These are phyloP conservation scores for Pollenia amentaria DNA, from an alignment of 2,888 invertebrate genomes.

Conservation along the genomic window DNA sequence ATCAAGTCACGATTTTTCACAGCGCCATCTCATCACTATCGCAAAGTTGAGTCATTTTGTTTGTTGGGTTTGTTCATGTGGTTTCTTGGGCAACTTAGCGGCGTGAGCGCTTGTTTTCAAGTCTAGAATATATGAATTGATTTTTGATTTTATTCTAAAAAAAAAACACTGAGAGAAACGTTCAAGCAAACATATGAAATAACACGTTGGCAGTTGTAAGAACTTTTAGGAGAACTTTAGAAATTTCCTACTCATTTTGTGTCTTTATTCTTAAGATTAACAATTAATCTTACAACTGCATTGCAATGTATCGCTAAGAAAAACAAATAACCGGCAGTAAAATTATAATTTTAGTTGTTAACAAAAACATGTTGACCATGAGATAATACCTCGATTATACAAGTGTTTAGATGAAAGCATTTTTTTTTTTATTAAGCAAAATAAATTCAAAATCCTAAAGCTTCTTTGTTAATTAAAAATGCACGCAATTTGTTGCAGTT, in stretches of 20 bases:
- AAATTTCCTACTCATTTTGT: no score
- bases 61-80: background rate
- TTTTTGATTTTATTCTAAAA: background rate
- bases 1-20: slow-evolving; percentile 69
- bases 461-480: slow-evolving; percentile 46
- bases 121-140: slow-evolving; percentile 50
- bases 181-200: background rate
- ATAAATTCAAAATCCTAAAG: slow-evolving; percentile 32
- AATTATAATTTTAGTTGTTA: slow-evolving; percentile 20
- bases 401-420: slow-evolving; percentile 6
- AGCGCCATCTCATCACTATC: slow-evolving; percentile 69
- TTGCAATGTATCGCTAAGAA: background rate
- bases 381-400: slow-evolving; percentile 17
- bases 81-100: slow-evolving; percentile 3
- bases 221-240: no score
- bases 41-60: slow-evolving; percentile 26
- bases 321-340: slow-evolving; percentile 49
- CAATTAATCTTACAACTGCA: background rate
- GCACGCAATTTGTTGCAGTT: slow-evolving; percentile 64
- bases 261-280: background rate
- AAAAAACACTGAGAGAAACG: slow-evolving; percentile 11
- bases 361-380: slow-evolving; percentile 63
- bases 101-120: slow-evolving; percentile 39
- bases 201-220: no score
- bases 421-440: slow-evolving; percentile 11